These are phyloP conservation scores for Phoxinus phoxinus DNA, from an alignment of 2,113 vertebrate genomes.

Conservation along the genomic window DNA sequence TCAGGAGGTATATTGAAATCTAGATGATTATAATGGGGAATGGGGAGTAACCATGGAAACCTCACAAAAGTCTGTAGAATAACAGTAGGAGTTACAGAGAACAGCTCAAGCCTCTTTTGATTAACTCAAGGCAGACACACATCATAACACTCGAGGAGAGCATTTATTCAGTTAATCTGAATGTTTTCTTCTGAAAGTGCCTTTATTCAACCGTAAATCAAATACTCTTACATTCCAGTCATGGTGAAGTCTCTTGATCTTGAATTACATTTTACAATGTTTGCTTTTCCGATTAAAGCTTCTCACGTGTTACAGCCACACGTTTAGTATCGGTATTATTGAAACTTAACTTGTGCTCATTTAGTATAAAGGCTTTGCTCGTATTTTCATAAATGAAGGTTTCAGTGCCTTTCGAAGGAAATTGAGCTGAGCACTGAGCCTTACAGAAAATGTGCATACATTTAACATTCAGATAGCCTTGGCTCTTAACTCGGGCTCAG, in stretches of 20 bases:
- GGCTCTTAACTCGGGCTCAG: constrained; percentile 8
- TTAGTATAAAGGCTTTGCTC: not conserved
- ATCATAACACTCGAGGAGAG: not conserved
- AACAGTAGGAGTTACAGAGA: constrained; percentile 60
- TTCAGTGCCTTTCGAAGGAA: not conserved
- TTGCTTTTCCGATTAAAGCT: constrained; percentile 1
- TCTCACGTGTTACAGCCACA: not conserved
- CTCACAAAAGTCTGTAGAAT: constrained; percentile 15
- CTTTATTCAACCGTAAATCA: not conserved
- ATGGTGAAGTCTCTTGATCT: not conserved
- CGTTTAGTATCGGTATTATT: not conserved
- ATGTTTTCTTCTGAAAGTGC: not conserved
- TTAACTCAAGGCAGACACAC: not conserved
- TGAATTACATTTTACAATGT: not conserved
- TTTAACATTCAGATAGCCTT: not conserved
- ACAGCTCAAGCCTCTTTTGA: constrained; percentile 37
- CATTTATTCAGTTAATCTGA: constrained; percentile 1
- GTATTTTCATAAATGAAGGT: not conserved
- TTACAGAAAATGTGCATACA: constrained; percentile 14
- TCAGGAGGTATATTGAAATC: constrained; percentile 22
- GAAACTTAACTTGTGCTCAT: not conserved
- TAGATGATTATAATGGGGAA: constrained; percentile 32
- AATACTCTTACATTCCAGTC: not conserved
- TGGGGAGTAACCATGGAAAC: constrained; percentile 66
- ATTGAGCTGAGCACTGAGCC: not conserved